Evolutionary conservation across 2,888 invertebrate genomes (phyloP).

Genomic region (Nowickia ferox): DNA sequence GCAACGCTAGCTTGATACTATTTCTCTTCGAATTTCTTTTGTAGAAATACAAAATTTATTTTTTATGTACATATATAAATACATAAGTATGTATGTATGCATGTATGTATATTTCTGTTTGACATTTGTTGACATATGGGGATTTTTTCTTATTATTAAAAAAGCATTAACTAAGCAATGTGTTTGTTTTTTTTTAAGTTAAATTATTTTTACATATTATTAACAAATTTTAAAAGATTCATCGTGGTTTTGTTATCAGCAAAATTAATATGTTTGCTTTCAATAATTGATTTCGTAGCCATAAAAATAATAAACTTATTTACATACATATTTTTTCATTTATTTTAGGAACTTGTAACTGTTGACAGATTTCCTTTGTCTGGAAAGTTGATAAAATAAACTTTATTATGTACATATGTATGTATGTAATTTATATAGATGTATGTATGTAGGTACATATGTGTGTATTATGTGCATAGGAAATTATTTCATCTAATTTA

Average conservation of each 20-base stretch:
- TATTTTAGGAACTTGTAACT: not conserved
- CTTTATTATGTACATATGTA: not conserved
- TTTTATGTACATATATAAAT: no score
- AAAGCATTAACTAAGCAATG: not conserved
- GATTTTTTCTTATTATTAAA: constrained; percentile 16
- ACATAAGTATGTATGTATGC: not conserved
- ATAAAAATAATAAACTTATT: not conserved
- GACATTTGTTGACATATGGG: constrained; percentile 41
- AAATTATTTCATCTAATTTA: no score
- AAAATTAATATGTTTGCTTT: not conserved
- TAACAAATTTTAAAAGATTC: not conserved
- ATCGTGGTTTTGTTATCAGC: not conserved
- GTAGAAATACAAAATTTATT: not conserved
- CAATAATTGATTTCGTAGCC: not conserved
- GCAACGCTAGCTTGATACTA: not conserved
- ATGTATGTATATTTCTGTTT: not conserved
- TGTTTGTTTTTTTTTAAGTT: not conserved
- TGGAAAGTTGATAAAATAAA: not conserved
- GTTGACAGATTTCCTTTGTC: not conserved
- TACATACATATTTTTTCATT: no score
- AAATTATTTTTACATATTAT: not conserved
- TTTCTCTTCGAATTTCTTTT: constrained; percentile 13
- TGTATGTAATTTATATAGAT: not conserved
- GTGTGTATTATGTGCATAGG: no score
- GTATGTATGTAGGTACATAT: no score